Evolutionary conservation across 2,113 vertebrate genomes (phyloP), one percentile per base, ranked within the genome.

Genomic region (Apodemus sylvaticus): DNA sequence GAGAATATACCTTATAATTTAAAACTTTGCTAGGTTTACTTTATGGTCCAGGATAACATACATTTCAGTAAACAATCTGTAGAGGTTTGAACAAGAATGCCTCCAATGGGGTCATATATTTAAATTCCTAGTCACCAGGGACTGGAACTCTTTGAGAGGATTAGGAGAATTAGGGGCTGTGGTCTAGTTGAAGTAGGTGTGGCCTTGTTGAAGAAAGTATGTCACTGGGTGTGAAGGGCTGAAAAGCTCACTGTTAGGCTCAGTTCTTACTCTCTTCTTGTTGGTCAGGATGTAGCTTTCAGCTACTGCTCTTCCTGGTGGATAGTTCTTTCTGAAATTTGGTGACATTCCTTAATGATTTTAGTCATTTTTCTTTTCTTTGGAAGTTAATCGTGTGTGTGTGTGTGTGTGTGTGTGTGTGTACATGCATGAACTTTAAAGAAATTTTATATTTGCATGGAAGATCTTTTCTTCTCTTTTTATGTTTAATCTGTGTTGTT

Each of bases 321-420:
- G 4, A 55, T 29, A 51, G 34, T 78, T 60, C 60, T 45, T 88
- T 60, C 53, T 82, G 34, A 11, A 36, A 39, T 29, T 60, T 36
- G 53, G 20, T 39, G 34, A 22, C 36, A 58, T n/a, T 58, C 7
- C 82, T 91, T 16, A 60, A 85, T 88, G 22, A 73, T 26, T 68
- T 58, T 94, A 34, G 53, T 66, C 71, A 90, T 81, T 83, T 58
- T 92, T 88, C 62, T 76, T 87, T 83, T 42, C 81, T 83, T 83
- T 83, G 24, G 22, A 62, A 62, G n/a, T 62, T 42, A 13, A 58
- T 36, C 5, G 7, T 19, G 17, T 77, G 26, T 77, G 26, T 76
- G 24, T 77, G 71, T 73, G 71, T 73, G 71, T 45, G 73, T 51
- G 77, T 55, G 31, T 53, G 16, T 55, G 14, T 77, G 74, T 81